Base-by-base conservation (phyloP, 2,797 vertebrate genomes). In the Protonibea diacanthus region DNA sequence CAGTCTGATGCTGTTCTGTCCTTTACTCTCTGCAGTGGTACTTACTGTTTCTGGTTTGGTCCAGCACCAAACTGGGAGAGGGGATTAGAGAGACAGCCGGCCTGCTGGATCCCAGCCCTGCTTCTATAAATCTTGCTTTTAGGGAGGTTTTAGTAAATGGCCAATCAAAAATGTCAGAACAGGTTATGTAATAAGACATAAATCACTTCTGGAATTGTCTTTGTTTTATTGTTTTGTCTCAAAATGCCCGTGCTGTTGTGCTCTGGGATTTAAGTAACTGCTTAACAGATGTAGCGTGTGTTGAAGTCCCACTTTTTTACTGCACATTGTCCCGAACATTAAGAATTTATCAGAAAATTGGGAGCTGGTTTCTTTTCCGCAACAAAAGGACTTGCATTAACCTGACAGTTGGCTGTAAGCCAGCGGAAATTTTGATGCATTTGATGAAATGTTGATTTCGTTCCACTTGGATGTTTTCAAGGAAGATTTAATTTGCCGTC, bases 21-120 rank as follows among this genome's bases (percentile, higher is more conserved):
- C 53, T 81, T 71, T 58, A 10, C 59, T 71, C 76, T 78, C 71
- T 69, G 55, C 64, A 62, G 49, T 61, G 58, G 23, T 59, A 40
- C 64, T 74, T 58, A 8, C 5, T 59, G 65, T 73, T 74, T 78
- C 82, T 55, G 60, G 27, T 81, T 76, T 71, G 71, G 64, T 80
- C 78, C 84, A 74, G 71, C 51, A 79, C 59, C 82, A 76, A 44
- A 82, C 78, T 85, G 81, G 82, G 81, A 68, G 57, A 49, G 49
- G 53, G 71, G 76, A 79, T 86, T 58, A 76, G 69, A 61, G 70
- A 58, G 71, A 68, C 80, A 80, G 84, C 69, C 68, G 58, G 80
- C 70, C 74, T 21, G 47, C 65, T 88, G 87, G 84, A 81, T 60
- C 42, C 6, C 42, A 23, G 82, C 76, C 71, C 59, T 25, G 63